These are phyloP conservation scores for Mustelus asterias DNA, from an alignment of 2,113 vertebrate species.

Conservation along the genomic window DNA sequence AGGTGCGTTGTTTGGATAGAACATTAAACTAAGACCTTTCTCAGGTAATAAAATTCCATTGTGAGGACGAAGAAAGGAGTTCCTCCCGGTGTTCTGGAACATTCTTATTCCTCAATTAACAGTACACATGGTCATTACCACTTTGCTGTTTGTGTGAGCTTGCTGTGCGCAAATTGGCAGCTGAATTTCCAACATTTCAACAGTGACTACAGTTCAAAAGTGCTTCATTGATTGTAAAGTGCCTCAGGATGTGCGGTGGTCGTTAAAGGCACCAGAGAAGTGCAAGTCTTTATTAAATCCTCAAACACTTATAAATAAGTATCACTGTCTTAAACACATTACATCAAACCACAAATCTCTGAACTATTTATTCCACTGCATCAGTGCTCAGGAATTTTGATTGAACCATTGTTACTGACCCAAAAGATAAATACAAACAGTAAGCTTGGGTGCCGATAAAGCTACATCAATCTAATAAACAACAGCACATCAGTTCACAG, in stretches of 20 bases:
- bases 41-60: no score
- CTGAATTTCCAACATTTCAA: not conserved
- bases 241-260: not conserved
- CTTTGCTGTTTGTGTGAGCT: no score
- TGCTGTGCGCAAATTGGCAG: not conserved
- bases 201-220: not conserved
- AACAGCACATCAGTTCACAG: not conserved
- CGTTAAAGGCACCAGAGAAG: not conserved
- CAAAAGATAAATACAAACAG: not conserved
- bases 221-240: not conserved
- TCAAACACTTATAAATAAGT: not conserved
- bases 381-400: not conserved
- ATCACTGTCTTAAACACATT: not conserved
- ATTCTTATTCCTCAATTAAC: no score
- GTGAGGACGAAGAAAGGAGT: no score
- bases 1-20: no score
- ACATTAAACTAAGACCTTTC: no score
- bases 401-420: not conserved
- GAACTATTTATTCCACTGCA: not conserved
- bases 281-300: not conserved
- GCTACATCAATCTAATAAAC: not conserved
- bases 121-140: no score
- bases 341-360: not conserved
- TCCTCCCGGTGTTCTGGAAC: no score
- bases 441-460: not conserved